These are phyloP conservation scores for Okamejei kenojei DNA, from an alignment of 2,797 vertebrate genomes.

Conservation along the genomic window DNA sequence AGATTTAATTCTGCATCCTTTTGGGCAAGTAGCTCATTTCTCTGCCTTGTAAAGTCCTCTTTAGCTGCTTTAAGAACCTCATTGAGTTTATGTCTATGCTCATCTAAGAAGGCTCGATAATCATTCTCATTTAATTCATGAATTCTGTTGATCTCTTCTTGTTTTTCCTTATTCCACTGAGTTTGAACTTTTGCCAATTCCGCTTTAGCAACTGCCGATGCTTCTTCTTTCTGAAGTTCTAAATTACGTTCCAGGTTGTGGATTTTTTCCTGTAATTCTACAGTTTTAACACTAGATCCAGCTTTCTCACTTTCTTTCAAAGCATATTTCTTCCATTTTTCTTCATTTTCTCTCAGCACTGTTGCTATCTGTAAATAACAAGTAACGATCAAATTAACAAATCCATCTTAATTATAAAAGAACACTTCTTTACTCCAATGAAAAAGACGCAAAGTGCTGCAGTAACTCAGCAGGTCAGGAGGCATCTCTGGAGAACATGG, in stretches of 20 bases:
- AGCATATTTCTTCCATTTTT: constrained; percentile 61
- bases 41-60: constrained; percentile 63
- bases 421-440: background rate
- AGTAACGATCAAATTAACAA: background rate
- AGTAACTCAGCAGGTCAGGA: no score
- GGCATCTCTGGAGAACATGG: no score
- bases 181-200: constrained; percentile 74
- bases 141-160: constrained; percentile 74
- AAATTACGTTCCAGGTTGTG: constrained; percentile 62
- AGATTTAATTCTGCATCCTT: constrained; percentile 69
- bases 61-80: constrained; percentile 62
- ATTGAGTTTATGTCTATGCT: constrained; percentile 62
- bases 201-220: constrained; percentile 67
- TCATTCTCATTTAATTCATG: constrained; percentile 67
- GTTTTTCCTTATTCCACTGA: constrained; percentile 79
- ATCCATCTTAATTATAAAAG: background rate
- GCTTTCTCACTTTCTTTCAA: constrained; percentile 52
- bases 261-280: constrained; percentile 67
- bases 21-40: constrained; percentile 62
- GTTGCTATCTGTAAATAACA: constrained; percentile 50
- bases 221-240: constrained; percentile 63
- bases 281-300: constrained; percentile 48
- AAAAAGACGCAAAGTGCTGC: background rate
- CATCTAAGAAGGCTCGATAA: constrained; percentile 65
- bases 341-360: constrained; percentile 61